Base-by-base conservation (phyloP, 2,113 vertebrate genomes). In the Tautogolabrus adspersus region DNA sequence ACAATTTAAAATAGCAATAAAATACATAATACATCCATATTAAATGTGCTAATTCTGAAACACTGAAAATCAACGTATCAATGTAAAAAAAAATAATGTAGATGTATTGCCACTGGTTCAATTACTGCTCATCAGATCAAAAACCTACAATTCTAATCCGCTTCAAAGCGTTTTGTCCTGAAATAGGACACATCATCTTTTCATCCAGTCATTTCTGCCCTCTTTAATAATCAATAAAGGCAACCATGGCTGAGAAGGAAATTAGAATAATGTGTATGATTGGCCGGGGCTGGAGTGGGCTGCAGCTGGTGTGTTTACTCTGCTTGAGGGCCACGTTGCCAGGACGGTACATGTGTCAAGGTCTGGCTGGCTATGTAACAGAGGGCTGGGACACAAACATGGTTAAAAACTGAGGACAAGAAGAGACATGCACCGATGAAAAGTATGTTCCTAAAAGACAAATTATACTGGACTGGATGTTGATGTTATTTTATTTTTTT, bases 231-330 rank as follows among this genome's bases (percentile, higher is more conserved):
- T 69, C 77, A 64, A 75, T 80, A 64, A 87, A 73, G 44, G 61
- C 61, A 90, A 89, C 89, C 82, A 83, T 8, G 56, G 49, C 73
- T 65, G 79, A 64, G 65, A 78, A 78, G 87, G 72, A 87, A 92
- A 88, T 88, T 2, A 86, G 65, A 34, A 51, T 86, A 86, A 90
- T 83, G 82, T 21, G 83, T 66, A 37, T 86, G 54, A 79, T 40
- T 77, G 66, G 66, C 63, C 13, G 5, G 63, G 71, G 67, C 46
- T 66, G 62, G 47, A 77, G 62, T 59, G 62, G 65, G 21, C 72
- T 61, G 76, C 59, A 74, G 68, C 73, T 61, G 54, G 40, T 71
- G 70, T 81, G 87, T 83, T 80, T 75, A 73, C 79, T 59, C 75
- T 71, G 68, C 69, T 88, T 66, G 72, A 79, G 61, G 70, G 73